A percentile compares a stretch with the other conserved stretches of the same genome.
Evolutionary conservation across 2,113 vertebrate genomes (phyloP).

Genomic region (Micronycteris hirsuta): DNA sequence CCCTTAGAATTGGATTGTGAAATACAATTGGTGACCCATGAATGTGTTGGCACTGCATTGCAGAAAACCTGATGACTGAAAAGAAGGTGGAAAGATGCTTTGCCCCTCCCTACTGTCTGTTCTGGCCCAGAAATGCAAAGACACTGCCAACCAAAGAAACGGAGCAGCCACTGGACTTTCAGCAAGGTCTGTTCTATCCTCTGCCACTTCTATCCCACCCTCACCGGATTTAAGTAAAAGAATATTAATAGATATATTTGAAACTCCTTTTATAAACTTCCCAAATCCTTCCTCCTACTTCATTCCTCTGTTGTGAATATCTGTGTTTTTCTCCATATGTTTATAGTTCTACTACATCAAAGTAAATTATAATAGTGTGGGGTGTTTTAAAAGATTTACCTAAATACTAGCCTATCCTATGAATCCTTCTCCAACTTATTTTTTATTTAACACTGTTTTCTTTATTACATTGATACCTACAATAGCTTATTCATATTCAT

Average conservation of each 20-base stretch:
- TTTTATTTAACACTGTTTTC: background rate
- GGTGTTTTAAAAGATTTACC: background rate
- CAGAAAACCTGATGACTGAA: slow-evolving; percentile 43
- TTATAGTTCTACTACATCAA: background rate
- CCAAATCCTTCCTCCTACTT: background rate
- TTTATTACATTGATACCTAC: background rate
- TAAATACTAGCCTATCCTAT: background rate
- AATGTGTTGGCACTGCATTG: background rate
- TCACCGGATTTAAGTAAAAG: background rate
- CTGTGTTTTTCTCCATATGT: background rate
- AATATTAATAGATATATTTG: background rate
- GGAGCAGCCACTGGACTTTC: background rate
- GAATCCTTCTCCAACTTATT: background rate
- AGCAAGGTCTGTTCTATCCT: no score
- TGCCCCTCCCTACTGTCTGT: slow-evolving; percentile 48
- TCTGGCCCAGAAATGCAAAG: slow-evolving; percentile 8
- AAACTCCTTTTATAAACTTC: background rate
- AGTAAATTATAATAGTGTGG: background rate
- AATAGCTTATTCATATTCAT: background rate
- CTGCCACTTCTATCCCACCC: background rate
- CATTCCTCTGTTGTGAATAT: background rate
- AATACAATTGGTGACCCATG: background rate
- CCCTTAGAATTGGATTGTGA: background rate
- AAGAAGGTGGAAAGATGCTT: slow-evolving; percentile 61
- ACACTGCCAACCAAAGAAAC: background rate